These are phyloP conservation scores for Prunella fulvescens DNA, from an alignment of 2,113 vertebrate species.

Conservation along the genomic window DNA sequence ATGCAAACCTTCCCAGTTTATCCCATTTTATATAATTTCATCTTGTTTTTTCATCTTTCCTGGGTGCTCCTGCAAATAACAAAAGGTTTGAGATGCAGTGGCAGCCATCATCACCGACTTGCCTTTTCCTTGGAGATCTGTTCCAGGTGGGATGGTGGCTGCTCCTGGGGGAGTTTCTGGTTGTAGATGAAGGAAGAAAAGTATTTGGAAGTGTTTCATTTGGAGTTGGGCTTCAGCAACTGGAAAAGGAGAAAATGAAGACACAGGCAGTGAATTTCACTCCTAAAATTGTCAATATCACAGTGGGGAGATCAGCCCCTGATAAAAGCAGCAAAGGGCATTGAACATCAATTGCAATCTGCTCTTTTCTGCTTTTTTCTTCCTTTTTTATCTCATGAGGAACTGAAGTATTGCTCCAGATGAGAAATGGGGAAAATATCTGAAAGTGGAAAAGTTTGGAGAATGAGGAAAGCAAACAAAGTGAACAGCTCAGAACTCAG, in stretches of 20 bases:
- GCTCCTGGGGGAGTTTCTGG: not conserved
- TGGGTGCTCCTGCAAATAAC: not conserved
- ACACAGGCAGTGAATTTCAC: not conserved
- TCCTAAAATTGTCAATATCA: not conserved
- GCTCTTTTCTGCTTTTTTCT: not conserved
- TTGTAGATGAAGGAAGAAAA: not conserved
- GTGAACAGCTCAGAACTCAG: not conserved
- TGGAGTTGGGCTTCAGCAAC: not conserved
- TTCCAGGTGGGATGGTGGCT: not conserved
- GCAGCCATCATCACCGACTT: not conserved
- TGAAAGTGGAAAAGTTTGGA: not conserved
- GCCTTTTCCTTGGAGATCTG: not conserved
- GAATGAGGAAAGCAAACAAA: not conserved
- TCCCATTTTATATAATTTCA: not conserved
- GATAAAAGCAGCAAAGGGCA: not conserved
- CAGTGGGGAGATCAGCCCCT: not conserved
- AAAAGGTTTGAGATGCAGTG: not conserved
- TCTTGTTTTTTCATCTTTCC: not conserved
- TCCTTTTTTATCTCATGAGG: not conserved
- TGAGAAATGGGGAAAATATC: not conserved
- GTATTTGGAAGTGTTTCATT: not conserved
- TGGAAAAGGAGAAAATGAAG: not conserved
- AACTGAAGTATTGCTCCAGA: not conserved
- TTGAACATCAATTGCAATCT: not conserved
- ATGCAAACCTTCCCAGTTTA: not conserved